Evolutionary conservation across 2,797 vertebrate genomes (phyloP).

Genomic region (Tolypeutes matacus): DNA sequence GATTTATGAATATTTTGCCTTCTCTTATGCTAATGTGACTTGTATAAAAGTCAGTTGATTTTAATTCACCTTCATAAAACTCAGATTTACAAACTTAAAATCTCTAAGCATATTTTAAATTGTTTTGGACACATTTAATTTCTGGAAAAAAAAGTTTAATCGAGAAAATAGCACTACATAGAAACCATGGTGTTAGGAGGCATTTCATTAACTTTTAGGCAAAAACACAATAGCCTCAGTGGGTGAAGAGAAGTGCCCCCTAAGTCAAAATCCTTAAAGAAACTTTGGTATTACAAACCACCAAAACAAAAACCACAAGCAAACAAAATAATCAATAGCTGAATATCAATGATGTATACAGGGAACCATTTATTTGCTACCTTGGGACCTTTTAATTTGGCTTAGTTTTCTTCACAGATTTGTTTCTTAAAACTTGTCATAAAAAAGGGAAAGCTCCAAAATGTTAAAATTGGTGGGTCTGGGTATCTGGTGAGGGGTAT

Average conservation of each 20-base stretch:
- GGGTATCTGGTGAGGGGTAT: no score
- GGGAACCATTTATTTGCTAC: neutral
- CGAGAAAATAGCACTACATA: neutral
- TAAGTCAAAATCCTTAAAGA: neutral
- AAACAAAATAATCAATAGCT: neutral
- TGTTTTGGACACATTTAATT: slow-evolving; percentile 9
- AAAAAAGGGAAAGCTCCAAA: neutral
- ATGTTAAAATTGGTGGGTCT: no score
- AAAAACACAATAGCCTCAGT: neutral
- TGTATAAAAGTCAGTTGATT: slow-evolving; percentile 39
- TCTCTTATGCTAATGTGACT: neutral
- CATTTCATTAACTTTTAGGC: neutral
- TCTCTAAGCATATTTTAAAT: slow-evolving; percentile 24
- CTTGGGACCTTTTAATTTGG: neutral
- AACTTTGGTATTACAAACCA: neutral
- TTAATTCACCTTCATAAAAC: slow-evolving; percentile 13
- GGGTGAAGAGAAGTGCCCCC: neutral
- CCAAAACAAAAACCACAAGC: neutral
- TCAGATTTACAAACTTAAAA: slow-evolving; percentile 20
- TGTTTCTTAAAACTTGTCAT: neutral
- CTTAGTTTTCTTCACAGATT: slow-evolving; percentile 20
- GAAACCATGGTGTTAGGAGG: neutral
- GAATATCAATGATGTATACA: neutral
- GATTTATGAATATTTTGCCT: slow-evolving; percentile 45
- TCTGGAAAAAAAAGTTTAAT: neutral